phyloP scores from a whole-genome alignment of 2,888 invertebrate species.

The Callyntrura guangdongensis region DNA sequence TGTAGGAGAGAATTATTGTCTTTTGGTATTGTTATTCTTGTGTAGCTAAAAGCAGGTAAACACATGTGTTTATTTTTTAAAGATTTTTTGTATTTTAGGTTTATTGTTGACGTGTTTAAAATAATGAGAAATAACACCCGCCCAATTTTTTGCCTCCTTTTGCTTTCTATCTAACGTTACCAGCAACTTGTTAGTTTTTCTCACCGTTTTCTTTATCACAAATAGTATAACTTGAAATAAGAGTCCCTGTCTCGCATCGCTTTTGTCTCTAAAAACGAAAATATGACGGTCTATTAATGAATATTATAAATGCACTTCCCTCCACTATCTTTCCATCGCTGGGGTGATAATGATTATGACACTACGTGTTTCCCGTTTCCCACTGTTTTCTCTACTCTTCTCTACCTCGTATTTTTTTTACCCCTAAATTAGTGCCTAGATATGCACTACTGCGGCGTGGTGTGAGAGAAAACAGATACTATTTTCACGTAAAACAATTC shows the following conservation, averaged over 20 bases:
- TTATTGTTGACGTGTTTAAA: too few species aligned
- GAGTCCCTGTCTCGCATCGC: neutral
- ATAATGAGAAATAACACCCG: conserved; percentile 55
- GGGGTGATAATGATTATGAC: neutral
- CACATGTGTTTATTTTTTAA: too few species aligned
- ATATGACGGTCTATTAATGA: neutral
- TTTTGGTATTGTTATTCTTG: too few species aligned
- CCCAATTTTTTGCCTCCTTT: neutral
- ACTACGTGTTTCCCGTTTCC: neutral
- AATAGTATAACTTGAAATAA: neutral
- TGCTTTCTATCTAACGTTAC: neutral
- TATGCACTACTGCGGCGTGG: too few species aligned
- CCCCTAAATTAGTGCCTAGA: too few species aligned
- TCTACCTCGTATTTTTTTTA: too few species aligned
- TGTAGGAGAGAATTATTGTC: too few species aligned
- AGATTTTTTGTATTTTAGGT: too few species aligned
- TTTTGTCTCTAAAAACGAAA: neutral
- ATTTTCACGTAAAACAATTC: conserved; percentile 45
- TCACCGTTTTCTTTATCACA: neutral
- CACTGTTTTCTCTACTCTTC: too few species aligned
- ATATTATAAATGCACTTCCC: conserved; percentile 73
- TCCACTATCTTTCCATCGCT: neutral
- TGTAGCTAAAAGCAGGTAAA: too few species aligned
- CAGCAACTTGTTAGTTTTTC: neutral
- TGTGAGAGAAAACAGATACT: neutral